These are phyloP conservation scores for Clytia hemisphaerica DNA, from an alignment of 30 jellyfish, hydroid and myxozoan species.

Conservation along the genomic window DNA sequence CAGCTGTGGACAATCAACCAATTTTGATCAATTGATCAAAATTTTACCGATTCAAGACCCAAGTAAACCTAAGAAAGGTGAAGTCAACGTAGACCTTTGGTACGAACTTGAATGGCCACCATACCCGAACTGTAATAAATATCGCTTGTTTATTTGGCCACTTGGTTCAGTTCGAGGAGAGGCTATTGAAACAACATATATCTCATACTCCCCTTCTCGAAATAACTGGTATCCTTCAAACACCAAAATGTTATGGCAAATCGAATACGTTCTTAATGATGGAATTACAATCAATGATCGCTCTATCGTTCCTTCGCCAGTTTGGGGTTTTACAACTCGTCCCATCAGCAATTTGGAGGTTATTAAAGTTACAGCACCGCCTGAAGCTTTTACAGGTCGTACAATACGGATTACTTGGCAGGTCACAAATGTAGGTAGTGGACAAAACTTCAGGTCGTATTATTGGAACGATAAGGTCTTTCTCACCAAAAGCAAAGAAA, in stretches of 20 bases:
- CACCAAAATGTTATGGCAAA: constrained; percentile 20
- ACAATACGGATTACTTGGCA: constrained; percentile 9
- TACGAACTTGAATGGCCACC: constrained; percentile 7
- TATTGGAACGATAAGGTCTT: constrained; percentile 14
- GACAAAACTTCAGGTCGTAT: background rate
- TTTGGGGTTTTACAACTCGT: constrained; percentile 22
- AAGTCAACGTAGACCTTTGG: constrained; percentile 1
- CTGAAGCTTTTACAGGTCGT: constrained; percentile 11
- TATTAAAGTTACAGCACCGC: background rate
- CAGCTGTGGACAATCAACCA: constrained; percentile 15
- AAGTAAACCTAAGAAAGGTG: background rate
- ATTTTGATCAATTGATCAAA: background rate
- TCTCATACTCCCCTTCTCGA: background rate
- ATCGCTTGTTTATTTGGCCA: constrained; percentile 9
- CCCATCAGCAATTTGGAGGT: background rate
- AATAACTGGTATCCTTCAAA: background rate
- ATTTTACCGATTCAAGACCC: constrained; percentile 15
- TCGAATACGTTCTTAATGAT: background rate
- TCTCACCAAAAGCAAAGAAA: background rate
- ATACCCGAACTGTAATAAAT: constrained; percentile 3
- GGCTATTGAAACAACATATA: too few species aligned
- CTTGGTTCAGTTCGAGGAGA: background rate
- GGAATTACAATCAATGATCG: background rate
- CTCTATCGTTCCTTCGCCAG: constrained; percentile 17
- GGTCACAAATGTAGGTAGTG: background rate